Evolutionary conservation across 2,888 invertebrate genomes (phyloP), one percentile per base, ranked within the genome.

Genomic region (Phania funesta): DNA sequence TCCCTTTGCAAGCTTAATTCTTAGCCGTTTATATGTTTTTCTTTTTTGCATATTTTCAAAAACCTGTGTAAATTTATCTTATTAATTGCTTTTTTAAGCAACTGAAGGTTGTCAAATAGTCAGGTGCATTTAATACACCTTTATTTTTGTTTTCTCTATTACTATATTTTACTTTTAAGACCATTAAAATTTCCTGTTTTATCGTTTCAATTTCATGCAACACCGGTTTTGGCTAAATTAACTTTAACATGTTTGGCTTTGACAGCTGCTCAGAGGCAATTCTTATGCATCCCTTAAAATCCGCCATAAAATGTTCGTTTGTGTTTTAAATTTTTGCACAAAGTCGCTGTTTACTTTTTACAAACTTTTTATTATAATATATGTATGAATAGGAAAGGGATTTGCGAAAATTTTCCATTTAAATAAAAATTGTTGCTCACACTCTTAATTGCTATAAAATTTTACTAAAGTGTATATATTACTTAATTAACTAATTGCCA

Each of bases 131-230:
- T 70, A 35, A 32, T 24, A 18, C 38, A 16, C 38, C 38, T 24
- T 50, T 24, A 52, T 52, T 67, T 13, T 32, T 24, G 1, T 29
- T 52, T 67, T 3, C 7, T 38, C 5, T 38, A 16, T 24, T 13
- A 18, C 13, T 13, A 24, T 65, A 13, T 74, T 64, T 32, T 20
- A 16, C 32, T 16, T 35, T 38, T 18, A 48, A 26, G 22, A 22
- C 35, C 35, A 58, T 50, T 67, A 13, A 44, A 56, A 65, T 71
- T 71, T 78, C 71, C 78, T 78, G 71, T 65, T 62, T 54, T 16
- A 32, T 6, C 24, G 29, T 68, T 73, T 54, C 35, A 76, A 73
- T 81, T 81, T 77, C 54, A 81, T 54, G 81, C 81, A 60, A 71
- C 71, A 62, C 16, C 52, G 60, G 62, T 64, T 68, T 29, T 54